phyloP scores from a whole-genome alignment of 2,888 invertebrate genomes.

The Aphrophora alni region DNA sequence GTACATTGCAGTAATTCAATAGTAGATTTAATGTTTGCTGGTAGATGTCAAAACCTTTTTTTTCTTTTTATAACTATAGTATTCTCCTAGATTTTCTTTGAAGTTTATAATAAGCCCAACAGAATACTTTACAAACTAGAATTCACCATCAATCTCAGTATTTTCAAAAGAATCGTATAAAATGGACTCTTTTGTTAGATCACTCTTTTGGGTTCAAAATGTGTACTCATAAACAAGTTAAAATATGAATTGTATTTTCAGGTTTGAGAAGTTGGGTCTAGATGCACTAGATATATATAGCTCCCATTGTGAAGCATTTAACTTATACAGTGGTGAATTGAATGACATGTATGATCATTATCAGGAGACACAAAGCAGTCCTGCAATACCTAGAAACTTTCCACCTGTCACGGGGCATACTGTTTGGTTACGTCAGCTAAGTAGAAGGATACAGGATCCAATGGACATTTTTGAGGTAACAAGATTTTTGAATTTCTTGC shows the following conservation, averaged over 20 bases:
- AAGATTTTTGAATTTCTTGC: background rate
- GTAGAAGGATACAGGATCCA: conserved; percentile 73
- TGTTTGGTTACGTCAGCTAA: conserved; percentile 82
- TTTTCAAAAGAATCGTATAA: background rate
- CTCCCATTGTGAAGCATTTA: conserved; percentile 74
- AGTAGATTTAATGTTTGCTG: no score
- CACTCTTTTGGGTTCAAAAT: no score
- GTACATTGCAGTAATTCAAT: no score
- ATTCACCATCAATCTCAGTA: background rate
- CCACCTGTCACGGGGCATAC: conserved; percentile 83
- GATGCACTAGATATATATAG: conserved; percentile 76
- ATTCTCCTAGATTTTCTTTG: no score
- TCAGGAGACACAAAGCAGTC: conserved; percentile 76
- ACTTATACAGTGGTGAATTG: conserved; percentile 72
- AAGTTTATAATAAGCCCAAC: no score
- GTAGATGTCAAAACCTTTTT: no score
- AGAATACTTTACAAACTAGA: no score
- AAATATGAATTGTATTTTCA: conserved; percentile 50
- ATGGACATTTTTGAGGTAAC: conserved; percentile 65
- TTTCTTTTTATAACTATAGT: no score
- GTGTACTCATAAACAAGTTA: no score
- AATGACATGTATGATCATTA: conserved; percentile 75
- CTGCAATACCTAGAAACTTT: conserved; percentile 74
- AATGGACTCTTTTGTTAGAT: no score
- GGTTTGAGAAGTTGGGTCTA: conserved; percentile 77